Evolutionary conservation across 2,888 invertebrate genomes (phyloP).

Genomic region (Noctua janthe): DNA sequence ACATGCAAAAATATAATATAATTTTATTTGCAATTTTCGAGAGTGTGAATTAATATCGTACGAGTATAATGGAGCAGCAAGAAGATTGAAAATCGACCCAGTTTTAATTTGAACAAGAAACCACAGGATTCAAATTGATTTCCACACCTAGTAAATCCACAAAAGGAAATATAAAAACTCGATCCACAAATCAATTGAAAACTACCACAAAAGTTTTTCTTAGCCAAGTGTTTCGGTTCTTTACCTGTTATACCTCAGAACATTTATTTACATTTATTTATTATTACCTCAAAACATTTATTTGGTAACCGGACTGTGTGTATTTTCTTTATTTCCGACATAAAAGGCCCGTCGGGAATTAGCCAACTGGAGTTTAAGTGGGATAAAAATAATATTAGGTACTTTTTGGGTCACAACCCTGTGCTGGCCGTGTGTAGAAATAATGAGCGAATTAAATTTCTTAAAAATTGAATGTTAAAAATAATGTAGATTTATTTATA

Average conservation of each 20-base stretch:
- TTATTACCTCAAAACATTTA: conserved; percentile 21
- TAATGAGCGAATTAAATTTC: not conserved
- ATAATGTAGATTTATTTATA: not conserved
- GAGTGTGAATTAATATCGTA: not conserved
- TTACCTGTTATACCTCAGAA: conserved; percentile 9
- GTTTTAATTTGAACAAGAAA: not conserved
- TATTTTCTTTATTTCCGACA: conserved; percentile 5
- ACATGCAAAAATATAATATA: not conserved
- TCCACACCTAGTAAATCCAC: too few species aligned
- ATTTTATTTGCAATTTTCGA: not conserved
- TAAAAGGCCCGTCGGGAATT: not conserved
- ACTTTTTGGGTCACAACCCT: not conserved
- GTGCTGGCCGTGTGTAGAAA: not conserved
- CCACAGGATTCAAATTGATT: not conserved
- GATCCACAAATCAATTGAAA: conserved; percentile 20
- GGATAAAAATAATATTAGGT: conserved; percentile 8
- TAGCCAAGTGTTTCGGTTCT: not conserved
- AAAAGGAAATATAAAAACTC: not conserved
- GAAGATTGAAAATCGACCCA: not conserved
- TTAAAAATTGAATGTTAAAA: not conserved
- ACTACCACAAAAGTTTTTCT: conserved; percentile 17
- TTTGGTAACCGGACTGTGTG: not conserved
- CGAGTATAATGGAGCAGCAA: not conserved
- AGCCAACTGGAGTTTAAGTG: not conserved
- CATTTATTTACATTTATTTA: too few species aligned